phyloP scores from a whole-genome alignment of 2,113 vertebrate species.

The Corythornis madagascariensis region DNA sequence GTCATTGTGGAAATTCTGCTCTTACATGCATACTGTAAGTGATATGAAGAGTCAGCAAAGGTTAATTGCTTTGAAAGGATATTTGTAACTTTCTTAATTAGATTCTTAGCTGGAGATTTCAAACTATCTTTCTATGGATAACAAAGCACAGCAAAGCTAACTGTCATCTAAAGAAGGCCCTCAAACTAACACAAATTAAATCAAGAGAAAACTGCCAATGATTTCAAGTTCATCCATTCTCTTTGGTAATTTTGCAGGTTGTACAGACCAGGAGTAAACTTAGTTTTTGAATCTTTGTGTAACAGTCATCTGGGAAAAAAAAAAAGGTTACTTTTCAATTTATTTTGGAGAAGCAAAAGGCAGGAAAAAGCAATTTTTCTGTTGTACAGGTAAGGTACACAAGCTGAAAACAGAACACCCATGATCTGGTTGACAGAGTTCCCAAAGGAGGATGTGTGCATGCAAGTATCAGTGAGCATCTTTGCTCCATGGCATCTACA shows the following conservation, averaged over 20 bases:
- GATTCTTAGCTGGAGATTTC: conserved; percentile 48
- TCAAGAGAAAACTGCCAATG: conserved; percentile 25
- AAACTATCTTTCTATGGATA: not conserved
- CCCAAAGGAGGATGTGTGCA: not conserved
- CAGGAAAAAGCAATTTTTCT: not conserved
- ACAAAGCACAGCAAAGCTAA: conserved; percentile 43
- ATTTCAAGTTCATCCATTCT: conserved; percentile 4
- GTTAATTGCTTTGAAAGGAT: conserved; percentile 54
- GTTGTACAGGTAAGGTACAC: not conserved
- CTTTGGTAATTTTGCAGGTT: conserved; percentile 15
- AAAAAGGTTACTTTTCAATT: not conserved
- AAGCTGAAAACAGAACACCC: not conserved
- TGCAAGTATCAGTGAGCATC: accelerated
- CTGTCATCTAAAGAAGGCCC: conserved; percentile 15
- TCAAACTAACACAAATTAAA: conserved; percentile 54
- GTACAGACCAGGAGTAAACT: not conserved
- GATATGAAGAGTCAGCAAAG: conserved; percentile 2
- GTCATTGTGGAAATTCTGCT: conserved; percentile 3
- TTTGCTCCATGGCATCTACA: not conserved
- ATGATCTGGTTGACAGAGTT: not conserved
- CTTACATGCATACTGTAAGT: not conserved
- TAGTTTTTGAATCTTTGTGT: not conserved
- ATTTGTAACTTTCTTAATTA: conserved; percentile 55
- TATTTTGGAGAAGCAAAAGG: not conserved
- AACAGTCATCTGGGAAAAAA: not conserved